Conservation (phyloP, 1,140 invertebrate species). For the Apis mellifera region DNA sequence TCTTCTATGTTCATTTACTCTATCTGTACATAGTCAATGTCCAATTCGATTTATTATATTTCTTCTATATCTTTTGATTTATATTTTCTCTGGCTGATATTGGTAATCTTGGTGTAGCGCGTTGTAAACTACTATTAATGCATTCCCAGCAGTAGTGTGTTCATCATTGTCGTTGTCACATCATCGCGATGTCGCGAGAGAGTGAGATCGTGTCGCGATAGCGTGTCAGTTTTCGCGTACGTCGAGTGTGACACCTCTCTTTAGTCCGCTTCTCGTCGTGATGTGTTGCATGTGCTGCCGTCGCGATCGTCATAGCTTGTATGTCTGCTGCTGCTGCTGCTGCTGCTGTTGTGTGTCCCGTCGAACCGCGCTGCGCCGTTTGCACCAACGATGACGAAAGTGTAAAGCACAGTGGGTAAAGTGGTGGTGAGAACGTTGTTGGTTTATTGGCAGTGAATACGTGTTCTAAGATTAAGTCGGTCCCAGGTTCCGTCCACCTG, state of each 20-base stretch:
- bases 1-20: neutral
- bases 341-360: constrained; percentile 17
- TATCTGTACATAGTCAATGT: rapidly evolving
- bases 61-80: neutral
- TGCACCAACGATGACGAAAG: constrained; percentile 46
- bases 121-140: neutral
- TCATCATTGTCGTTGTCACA: constrained; percentile 1
- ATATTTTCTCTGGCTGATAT: neutral
- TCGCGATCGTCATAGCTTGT: neutral
- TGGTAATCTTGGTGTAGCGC: neutral
- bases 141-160: neutral
- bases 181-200: neutral
- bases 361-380: neutral
- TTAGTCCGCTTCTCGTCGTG: constrained; percentile 16
- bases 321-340: no score
- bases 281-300: constrained; percentile 26
- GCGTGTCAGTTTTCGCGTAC: constrained; percentile 34
- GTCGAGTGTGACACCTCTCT: constrained; percentile 12
- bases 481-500: constrained; percentile 55
- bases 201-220: constrained; percentile 16
- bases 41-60: neutral
- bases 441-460: constrained; percentile 30
- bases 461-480: constrained; percentile 64
- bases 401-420: constrained; percentile 16
- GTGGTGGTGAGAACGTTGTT: constrained; percentile 35